phyloP scores from a whole-genome alignment of 2,797 vertebrate species.

The Gallirallus australis region DNA sequence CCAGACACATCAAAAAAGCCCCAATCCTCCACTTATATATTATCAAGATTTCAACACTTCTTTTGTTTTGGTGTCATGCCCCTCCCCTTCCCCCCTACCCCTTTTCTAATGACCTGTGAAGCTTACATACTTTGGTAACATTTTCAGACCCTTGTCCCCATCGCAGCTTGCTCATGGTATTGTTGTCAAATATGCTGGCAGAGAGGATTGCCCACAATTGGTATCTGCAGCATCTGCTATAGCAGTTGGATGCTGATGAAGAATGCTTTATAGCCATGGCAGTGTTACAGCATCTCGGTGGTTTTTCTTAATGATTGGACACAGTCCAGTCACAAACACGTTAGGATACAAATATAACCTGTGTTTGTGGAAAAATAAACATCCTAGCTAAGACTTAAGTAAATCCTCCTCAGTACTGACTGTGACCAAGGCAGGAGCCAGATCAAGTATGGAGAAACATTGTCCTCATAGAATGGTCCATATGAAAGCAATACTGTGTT shows the following conservation, averaged over 20 bases:
- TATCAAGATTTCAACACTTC: not conserved
- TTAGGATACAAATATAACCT: not conserved
- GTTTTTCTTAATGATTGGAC: not conserved
- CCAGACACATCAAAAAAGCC: not conserved
- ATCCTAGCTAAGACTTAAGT: not conserved
- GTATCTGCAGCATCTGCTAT: not conserved
- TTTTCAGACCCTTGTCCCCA: not conserved
- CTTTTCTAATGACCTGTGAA: not conserved
- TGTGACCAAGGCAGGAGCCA: not conserved
- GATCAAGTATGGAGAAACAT: not conserved
- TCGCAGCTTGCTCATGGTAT: not conserved
- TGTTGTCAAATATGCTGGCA: not conserved
- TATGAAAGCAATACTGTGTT: not conserved
- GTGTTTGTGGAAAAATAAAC: not conserved
- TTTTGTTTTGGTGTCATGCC: not conserved
- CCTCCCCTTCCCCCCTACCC: accelerated
- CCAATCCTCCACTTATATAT: not conserved
- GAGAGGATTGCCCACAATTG: not conserved
- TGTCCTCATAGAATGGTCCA: not conserved
- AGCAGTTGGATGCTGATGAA: not conserved
- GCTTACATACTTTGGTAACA: not conserved
- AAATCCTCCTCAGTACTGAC: not conserved
- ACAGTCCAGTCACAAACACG: not conserved
- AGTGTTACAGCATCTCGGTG: not conserved
- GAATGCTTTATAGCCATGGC: not conserved